Evolutionary conservation across 2,888 invertebrate genomes (phyloP).

Genomic region (Callinectes sapidus): DNA sequence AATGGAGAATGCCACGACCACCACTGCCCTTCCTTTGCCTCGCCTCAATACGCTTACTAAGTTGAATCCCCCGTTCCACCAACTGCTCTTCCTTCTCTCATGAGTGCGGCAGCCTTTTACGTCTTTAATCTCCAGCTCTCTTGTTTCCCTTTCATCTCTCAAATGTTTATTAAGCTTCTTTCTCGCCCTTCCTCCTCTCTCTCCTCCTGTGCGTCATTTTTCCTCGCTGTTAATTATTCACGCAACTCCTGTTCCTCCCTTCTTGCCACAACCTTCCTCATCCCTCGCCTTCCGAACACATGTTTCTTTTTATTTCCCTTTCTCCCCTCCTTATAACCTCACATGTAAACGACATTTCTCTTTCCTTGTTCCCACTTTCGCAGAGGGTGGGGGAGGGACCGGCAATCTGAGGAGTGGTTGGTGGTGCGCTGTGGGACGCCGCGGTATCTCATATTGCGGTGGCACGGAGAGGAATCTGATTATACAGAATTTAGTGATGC

Average conservation of each 20-base stretch:
- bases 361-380: background rate
- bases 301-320: background rate
- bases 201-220: conserved; percentile 19
- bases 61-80: background rate
- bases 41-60: background rate
- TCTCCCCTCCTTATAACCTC: conserved; percentile 8
- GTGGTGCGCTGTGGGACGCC: background rate
- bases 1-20: background rate
- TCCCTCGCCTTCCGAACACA: conserved; percentile 15
- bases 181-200: conserved; percentile 12
- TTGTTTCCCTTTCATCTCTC: conserved; percentile 35
- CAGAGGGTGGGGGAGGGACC: background rate
- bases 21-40: background rate
- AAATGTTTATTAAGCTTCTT: conserved; percentile 34
- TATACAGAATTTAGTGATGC: background rate
- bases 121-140: conserved; percentile 9
- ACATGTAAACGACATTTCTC: conserved; percentile 21
- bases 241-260: conserved; percentile 27
- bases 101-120: conserved; percentile 1
- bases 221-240: conserved; percentile 15
- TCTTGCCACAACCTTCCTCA: conserved; percentile 29
- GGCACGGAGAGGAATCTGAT: background rate
- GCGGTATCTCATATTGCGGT: background rate
- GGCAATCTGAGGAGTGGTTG: background rate
- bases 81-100: background rate